Conservation (phyloP, 2,113 vertebrate species). For the Ahaetulla prasina region DNA sequence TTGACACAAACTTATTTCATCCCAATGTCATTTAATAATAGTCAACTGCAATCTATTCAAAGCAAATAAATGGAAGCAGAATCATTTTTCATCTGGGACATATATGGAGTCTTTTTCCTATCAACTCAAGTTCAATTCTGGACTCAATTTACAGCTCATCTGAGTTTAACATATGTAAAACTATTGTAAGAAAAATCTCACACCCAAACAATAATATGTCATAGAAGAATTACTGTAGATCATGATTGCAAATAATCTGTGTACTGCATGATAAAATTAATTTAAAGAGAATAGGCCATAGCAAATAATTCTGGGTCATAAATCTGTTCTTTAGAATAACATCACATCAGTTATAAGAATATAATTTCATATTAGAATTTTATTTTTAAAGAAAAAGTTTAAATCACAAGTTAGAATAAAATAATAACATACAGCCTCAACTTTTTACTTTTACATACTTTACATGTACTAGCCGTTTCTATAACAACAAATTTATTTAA, state of each 20-base stretch:
- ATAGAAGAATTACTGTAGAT: background rate
- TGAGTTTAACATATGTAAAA: slow-evolving; percentile 30
- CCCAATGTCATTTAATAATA: slow-evolving; percentile 74
- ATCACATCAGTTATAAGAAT: background rate
- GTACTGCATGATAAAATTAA: background rate
- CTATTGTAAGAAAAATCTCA: background rate
- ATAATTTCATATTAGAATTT: rapidly evolving
- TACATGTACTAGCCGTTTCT: too few species aligned
- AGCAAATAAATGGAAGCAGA: slow-evolving; percentile 74
- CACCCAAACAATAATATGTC: background rate
- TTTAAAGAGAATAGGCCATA: slow-evolving; percentile 8
- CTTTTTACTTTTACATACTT: too few species aligned
- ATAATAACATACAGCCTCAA: too few species aligned
- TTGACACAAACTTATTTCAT: slow-evolving; percentile 75
- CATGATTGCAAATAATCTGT: background rate
- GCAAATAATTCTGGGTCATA: background rate
- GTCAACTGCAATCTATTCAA: slow-evolving; percentile 81
- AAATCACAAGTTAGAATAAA: background rate
- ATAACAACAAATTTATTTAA: too few species aligned
- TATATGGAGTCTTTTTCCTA: slow-evolving; percentile 74
- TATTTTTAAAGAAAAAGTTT: background rate
- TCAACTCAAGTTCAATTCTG: slow-evolving; percentile 76
- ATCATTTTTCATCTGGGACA: slow-evolving; percentile 80
- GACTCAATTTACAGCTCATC: slow-evolving; percentile 65
- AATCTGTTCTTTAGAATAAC: background rate